These are phyloP conservation scores for Podarcis raffonei DNA, from an alignment of 2,113 vertebrate genomes.

Conservation along the genomic window DNA sequence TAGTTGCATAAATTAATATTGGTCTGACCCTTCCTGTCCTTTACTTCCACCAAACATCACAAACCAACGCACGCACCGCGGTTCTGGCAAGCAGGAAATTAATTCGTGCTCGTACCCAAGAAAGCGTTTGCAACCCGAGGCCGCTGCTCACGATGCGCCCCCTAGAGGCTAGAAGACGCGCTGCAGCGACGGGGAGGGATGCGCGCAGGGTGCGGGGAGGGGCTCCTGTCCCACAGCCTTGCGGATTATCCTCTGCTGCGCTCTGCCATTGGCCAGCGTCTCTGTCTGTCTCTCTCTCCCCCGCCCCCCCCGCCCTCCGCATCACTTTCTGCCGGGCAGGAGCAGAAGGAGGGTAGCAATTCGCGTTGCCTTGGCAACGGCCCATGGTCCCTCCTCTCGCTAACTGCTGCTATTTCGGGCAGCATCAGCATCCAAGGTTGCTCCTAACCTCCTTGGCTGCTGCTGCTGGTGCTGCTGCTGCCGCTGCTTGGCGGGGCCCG, in stretches of 20 bases:
- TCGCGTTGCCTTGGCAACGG: slow-evolving; percentile 11
- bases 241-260: slow-evolving; percentile 13
- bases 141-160: not conserved
- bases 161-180: not conserved
- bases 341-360: slow-evolving; percentile 10
- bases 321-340: not conserved
- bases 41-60: no score
- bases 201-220: not conserved
- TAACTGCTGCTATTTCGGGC: slow-evolving; percentile 29
- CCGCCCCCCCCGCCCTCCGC: not conserved
- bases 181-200: not conserved
- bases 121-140: not conserved
- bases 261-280: slow-evolving; percentile 5
- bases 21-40: no score
- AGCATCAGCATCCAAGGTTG: not conserved
- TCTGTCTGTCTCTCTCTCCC: not conserved
- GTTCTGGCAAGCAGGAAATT: not conserved
- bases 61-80: not conserved
- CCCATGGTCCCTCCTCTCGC: slow-evolving; percentile 23
- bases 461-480: not conserved
- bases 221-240: not conserved
- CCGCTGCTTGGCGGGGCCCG: not conserved
- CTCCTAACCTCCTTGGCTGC: not conserved
- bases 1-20: no score
- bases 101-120: not conserved